Evolutionary conservation across 2,797 vertebrate species (phyloP).

Genomic region (Otolemur crassicaudatus): DNA sequence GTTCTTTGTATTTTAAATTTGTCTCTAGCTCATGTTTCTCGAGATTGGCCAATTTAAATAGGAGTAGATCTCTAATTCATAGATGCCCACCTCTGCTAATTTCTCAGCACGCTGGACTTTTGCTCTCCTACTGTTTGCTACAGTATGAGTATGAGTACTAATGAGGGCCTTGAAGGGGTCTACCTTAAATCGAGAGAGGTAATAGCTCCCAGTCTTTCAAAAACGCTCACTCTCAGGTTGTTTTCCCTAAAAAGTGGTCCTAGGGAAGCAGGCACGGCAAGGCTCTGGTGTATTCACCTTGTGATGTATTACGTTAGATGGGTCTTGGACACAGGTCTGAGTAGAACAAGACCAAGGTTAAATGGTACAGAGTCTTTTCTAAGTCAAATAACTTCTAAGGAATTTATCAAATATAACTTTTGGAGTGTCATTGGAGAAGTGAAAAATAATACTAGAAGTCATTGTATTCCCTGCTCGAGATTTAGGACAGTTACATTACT

Average conservation of each 20-base stretch:
- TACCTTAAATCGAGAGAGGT: not conserved
- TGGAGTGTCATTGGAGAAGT: conserved; percentile 73
- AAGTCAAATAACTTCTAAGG: conserved; percentile 82
- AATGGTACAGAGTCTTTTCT: conserved; percentile 69
- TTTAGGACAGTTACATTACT: conserved; percentile 85
- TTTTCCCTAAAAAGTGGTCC: conserved; percentile 46
- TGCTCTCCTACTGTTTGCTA: conserved; percentile 10
- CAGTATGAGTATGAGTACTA: too few relatives aligned
- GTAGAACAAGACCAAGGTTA: conserved; percentile 84
- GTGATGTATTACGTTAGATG: conserved; percentile 62
- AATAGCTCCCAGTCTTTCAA: conserved; percentile 11
- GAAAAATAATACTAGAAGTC: conserved; percentile 85
- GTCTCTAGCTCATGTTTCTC: conserved; percentile 39
- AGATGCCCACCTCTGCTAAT: not conserved
- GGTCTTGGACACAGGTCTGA: conserved; percentile 67
- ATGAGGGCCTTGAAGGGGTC: not conserved
- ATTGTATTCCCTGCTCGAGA: conserved; percentile 81
- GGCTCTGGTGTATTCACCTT: conserved; percentile 43
- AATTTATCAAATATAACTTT: conserved; percentile 85
- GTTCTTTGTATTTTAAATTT: conserved; percentile 40
- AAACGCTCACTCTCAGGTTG: not conserved
- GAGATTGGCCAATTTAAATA: not conserved
- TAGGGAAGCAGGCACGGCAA: not conserved
- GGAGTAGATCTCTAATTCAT: not conserved
- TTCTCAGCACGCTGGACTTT: not conserved